These are phyloP conservation scores for Galaxias olidus DNA, from an alignment of 2,797 vertebrate species.

Conservation along the genomic window DNA sequence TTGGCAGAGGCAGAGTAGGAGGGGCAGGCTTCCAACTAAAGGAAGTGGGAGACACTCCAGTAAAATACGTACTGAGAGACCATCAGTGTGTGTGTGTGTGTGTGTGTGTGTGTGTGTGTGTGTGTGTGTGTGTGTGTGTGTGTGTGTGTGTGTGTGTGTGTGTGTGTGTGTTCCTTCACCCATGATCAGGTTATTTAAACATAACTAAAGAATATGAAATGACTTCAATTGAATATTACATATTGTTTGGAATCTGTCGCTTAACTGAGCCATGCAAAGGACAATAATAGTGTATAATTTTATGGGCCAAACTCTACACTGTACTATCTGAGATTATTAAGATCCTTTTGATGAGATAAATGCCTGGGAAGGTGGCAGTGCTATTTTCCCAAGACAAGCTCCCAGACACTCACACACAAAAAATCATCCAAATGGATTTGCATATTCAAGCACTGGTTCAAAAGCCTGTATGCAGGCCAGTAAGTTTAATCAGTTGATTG, in stretches of 20 bases:
- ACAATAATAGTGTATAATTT: conserved; percentile 59
- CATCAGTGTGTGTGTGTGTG: conserved; percentile 18
- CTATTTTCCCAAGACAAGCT: neutral
- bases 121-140: conserved; percentile 6
- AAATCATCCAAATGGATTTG: neutral
- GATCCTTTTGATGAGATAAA: conserved; percentile 21
- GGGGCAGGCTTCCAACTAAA: conserved; percentile 70
- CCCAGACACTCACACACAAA: neutral
- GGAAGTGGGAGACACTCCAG: conserved; percentile 73
- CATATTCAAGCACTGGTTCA: too few relatives aligned
- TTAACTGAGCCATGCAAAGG: conserved; percentile 56
- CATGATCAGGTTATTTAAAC: neutral
- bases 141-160: neutral
- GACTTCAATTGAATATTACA: conserved; percentile 36
- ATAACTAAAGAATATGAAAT: neutral
- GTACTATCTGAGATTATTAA: conserved; percentile 51
- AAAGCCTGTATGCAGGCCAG: too few relatives aligned
- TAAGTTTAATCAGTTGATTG: too few relatives aligned
- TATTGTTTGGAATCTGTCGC: conserved; percentile 58
- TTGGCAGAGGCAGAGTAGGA: conserved; percentile 56
- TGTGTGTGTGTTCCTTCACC: neutral
- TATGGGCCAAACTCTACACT: conserved; percentile 42
- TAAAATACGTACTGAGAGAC: conserved; percentile 60
- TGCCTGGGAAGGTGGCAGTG: conserved; percentile 26
- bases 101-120: conserved; percentile 16